A percentile compares a stretch with the other conserved stretches of the same genome.
phyloP scores from a whole-genome alignment of 2,888 invertebrate genomes.

The Eutolmus rufibarbis region DNA sequence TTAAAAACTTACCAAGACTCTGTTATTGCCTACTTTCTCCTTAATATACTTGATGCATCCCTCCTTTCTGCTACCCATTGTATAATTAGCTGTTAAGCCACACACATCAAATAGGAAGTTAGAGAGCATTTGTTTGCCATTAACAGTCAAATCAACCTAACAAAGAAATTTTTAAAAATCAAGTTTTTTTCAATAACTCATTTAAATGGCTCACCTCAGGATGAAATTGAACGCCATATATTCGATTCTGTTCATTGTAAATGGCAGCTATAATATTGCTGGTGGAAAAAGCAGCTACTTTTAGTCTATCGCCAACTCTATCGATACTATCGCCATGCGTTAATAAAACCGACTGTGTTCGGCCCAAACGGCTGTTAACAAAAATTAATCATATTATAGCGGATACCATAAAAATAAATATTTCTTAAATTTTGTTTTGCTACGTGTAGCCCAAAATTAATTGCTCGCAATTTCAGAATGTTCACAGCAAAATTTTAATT shows the following conservation, averaged over 20 bases:
- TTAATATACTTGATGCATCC: conserved; percentile 92
- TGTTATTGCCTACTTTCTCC: conserved; percentile 87
- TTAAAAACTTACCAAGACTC: conserved; percentile 83
- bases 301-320: conserved; percentile 87
- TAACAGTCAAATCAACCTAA: conserved; percentile 88
- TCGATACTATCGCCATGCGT: conserved; percentile 98
- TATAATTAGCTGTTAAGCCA: conserved; percentile 85
- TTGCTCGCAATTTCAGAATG: conserved; percentile 55
- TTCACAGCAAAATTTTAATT: conserved; percentile 57
- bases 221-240: conserved; percentile 98
- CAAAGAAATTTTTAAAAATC: background rate
- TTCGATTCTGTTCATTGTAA: conserved; percentile 85
- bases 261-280: conserved; percentile 86
- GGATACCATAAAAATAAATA: background rate
- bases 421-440: conserved; percentile 53
- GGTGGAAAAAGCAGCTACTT: conserved; percentile 81
- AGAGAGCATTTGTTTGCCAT: conserved; percentile 89
- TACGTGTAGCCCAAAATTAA: conserved; percentile 59
- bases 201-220: conserved; percentile 76
- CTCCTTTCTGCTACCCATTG: conserved; percentile 84
- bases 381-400: background rate
- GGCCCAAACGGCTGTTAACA: conserved; percentile 78
- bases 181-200: too few relatives aligned
- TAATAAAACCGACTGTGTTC: conserved; percentile 86
- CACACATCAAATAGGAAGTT: conserved; percentile 95